Conservation (phyloP, 37 sponge, comb jelly and placozoan species). For the Beroe forskalii region DNA sequence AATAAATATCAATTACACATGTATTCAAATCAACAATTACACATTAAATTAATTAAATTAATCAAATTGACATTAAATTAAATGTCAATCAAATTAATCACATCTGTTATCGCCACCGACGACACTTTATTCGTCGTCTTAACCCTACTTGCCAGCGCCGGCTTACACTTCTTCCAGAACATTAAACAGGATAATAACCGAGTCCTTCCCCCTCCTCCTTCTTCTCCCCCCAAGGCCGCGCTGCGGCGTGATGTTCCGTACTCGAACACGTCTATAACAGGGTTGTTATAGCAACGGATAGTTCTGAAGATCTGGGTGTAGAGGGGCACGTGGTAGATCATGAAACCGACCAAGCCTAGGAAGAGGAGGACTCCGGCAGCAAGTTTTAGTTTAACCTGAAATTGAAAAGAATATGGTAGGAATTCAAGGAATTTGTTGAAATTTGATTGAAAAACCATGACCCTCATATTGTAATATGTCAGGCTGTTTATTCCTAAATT, state of each 20-base stretch:
- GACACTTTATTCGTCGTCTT: background rate
- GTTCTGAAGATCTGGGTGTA: background rate
- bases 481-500: too few relatives aligned
- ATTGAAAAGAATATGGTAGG: too few relatives aligned
- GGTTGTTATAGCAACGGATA: conserved; percentile 16
- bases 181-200: background rate
- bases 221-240: too few relatives aligned
- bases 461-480: too few relatives aligned
- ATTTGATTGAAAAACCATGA: too few relatives aligned
- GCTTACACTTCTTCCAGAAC: background rate
- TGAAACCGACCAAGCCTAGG: background rate
- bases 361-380: background rate
- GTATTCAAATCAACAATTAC: too few relatives aligned
- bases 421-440: too few relatives aligned
- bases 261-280: conserved; percentile 10
- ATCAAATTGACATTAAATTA: too few relatives aligned
- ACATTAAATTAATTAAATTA: too few relatives aligned
- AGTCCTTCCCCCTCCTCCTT: background rate
- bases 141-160: background rate
- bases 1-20: too few relatives aligned
- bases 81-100: background rate
- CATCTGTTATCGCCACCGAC: background rate
- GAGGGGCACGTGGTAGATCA: background rate
- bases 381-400: background rate
- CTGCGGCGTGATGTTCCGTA: too few relatives aligned